phyloP scores from a whole-genome alignment of 2,888 invertebrate genomes.

The Nowickia ferox region DNA sequence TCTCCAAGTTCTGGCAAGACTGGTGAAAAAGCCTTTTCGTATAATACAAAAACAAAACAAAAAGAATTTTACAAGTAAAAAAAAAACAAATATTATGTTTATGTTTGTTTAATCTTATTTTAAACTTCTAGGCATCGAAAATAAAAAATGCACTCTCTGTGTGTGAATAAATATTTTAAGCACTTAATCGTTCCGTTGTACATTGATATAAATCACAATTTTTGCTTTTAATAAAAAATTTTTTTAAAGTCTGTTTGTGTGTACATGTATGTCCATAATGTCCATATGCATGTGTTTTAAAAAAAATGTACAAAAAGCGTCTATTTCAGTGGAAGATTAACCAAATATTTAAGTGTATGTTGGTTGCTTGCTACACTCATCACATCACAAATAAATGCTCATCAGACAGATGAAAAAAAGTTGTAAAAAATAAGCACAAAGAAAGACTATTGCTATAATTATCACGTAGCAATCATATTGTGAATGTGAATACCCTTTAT shows the following conservation, averaged over 20 bases:
- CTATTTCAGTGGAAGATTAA: not conserved
- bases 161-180: not conserved
- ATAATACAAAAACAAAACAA: too few relatives aligned
- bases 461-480: conserved; percentile 57
- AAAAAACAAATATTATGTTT: too few relatives aligned
- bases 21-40: too few relatives aligned
- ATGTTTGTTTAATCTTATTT: too few relatives aligned
- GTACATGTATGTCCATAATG: too few relatives aligned
- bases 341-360: not conserved
- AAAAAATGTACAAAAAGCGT: not conserved
- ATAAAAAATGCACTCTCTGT: not conserved
- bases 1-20: too few relatives aligned
- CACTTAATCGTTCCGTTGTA: not conserved
- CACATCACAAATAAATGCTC: not conserved
- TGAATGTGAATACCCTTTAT: conserved; percentile 11
- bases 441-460: conserved; percentile 31
- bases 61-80: too few relatives aligned
- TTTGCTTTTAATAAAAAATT: conserved; percentile 33
- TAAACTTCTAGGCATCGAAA: too few relatives aligned
- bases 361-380: not conserved
- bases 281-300: too few relatives aligned
- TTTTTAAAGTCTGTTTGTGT: too few relatives aligned
- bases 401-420: conserved; percentile 2
- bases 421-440: not conserved
- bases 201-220: conserved; percentile 31